These are phyloP conservation scores for Troides helena DNA, from an alignment of 2,888 invertebrate genomes.

Conservation along the genomic window DNA sequence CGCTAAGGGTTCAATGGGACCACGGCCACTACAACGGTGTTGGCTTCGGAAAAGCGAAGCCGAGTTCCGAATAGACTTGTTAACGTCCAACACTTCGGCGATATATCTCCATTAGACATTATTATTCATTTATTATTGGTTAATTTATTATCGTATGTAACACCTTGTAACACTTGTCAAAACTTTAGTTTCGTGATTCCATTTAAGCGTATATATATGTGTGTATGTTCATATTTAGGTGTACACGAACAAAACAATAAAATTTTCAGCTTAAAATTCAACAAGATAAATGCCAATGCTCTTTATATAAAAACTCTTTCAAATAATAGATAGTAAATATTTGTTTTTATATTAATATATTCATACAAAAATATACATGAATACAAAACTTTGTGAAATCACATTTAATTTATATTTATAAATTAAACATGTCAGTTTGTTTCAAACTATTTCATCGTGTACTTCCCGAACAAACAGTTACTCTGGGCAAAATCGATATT, in stretches of 20 bases:
- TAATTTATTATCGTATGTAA: constrained; percentile 4
- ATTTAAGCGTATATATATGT: too few species aligned
- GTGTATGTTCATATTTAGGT: too few species aligned
- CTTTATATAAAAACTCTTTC: too few species aligned
- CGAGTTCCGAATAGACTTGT: constrained; percentile 28
- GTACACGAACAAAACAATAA: too few species aligned
- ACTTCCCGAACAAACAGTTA: constrained; percentile 16
- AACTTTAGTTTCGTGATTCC: too few species aligned
- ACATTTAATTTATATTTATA: not conserved
- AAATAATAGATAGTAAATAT: too few species aligned
- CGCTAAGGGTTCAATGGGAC: constrained; percentile 11
- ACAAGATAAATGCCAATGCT: too few species aligned
- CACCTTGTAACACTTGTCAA: not conserved
- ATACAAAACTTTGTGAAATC: not conserved
- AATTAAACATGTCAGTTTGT: too few species aligned
- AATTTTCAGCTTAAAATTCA: too few species aligned
- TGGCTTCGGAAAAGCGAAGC: constrained; percentile 29
- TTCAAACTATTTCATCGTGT: constrained; percentile 4
- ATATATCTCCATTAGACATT: constrained; percentile 11
- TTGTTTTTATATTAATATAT: too few species aligned
- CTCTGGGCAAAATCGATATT: constrained; percentile 20
- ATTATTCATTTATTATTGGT: constrained; percentile 29
- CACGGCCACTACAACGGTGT: constrained; percentile 22
- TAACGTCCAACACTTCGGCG: constrained; percentile 15
- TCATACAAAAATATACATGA: too few species aligned